Percentiles rank a stretch among this genome's conserved stretches.
These are phyloP conservation scores for Neomonachus schauinslandi DNA, from an alignment of 2,113 vertebrate genomes.

Conservation along the genomic window DNA sequence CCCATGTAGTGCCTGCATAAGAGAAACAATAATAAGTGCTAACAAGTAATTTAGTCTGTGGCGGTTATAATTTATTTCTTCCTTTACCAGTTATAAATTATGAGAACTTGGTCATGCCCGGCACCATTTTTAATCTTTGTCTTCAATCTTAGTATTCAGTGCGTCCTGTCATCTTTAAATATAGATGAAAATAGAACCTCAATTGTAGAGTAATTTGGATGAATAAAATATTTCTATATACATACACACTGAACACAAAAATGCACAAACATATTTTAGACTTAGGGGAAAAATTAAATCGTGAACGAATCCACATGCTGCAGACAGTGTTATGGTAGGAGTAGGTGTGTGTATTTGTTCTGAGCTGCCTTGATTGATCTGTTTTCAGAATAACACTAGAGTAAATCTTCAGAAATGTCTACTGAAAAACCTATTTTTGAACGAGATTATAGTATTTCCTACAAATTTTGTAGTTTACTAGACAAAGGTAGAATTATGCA, in stretches of 20 bases:
- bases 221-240: neutral
- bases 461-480: neutral
- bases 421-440: conserved; percentile 10
- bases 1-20: neutral
- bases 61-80: neutral
- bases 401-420: neutral
- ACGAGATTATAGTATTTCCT: neutral
- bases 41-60: neutral
- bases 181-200: neutral
- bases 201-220: neutral
- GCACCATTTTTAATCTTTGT: neutral
- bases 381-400: neutral
- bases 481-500: neutral
- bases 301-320: neutral
- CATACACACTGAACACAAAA: neutral
- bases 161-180: neutral
- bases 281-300: neutral
- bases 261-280: neutral
- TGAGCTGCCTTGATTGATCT: conserved; percentile 15
- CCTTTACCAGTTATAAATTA: neutral
- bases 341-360: neutral
- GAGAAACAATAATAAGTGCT: neutral
- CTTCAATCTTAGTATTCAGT: conserved; percentile 33
- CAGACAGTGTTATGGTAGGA: neutral
- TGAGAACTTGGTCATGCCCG: neutral